A percentile compares a stretch with the other conserved stretches of the same genome.
Conservation (phyloP, 2,113 vertebrate species). For the Gnathonemus longibarbis region DNA sequence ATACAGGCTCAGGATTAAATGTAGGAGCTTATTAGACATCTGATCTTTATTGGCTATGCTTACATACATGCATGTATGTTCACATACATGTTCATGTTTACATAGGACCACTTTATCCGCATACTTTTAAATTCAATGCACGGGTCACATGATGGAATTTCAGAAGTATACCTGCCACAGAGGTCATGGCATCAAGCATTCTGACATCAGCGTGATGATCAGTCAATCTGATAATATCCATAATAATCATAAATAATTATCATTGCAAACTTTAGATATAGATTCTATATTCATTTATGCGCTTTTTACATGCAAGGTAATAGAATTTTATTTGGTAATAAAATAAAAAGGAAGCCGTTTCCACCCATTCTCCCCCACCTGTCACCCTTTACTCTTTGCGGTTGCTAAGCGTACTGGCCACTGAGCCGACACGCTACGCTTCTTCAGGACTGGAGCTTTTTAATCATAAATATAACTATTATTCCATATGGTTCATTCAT, state of each 20-base stretch:
- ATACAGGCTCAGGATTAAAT: not conserved
- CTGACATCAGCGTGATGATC: slow-evolving; percentile 47
- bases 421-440: not conserved
- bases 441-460: not conserved
- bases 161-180: not conserved
- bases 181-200: slow-evolving; percentile 48
- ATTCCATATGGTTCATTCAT: not conserved
- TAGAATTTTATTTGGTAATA: slow-evolving; percentile 16
- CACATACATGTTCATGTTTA: slow-evolving; percentile 37
- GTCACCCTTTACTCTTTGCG: not conserved
- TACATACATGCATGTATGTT: not conserved
- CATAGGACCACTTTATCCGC: slow-evolving; percentile 43
- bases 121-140: slow-evolving; percentile 48
- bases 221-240: slow-evolving; percentile 37
- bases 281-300: slow-evolving; percentile 34
- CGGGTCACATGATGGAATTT: slow-evolving; percentile 36
- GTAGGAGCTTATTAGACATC: not conserved
- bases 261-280: slow-evolving; percentile 30
- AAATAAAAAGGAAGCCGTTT: not conserved
- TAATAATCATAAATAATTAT: slow-evolving; percentile 45
- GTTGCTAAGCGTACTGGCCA: not conserved
- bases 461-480: not conserved
- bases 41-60: not conserved
- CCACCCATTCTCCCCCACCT: not conserved
- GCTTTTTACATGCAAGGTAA: slow-evolving; percentile 53